Conservation (phyloP, 1,140 invertebrate species). For the Cydia pomonella region DNA sequence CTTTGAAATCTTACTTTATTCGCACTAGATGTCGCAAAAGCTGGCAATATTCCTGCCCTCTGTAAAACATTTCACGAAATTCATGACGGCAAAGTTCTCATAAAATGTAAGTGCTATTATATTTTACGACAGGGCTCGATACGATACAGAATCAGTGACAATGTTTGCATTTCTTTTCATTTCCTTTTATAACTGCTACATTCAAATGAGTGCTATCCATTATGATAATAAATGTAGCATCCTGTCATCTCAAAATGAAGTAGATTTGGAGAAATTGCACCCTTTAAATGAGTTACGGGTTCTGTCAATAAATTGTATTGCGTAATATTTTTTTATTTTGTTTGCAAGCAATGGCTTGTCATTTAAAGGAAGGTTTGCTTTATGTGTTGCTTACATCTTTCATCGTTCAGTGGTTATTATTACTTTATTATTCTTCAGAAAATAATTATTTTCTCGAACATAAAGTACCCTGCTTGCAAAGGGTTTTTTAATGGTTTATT, state of each 20-base stretch:
- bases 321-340: not conserved
- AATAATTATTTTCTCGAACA: too few species aligned
- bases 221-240: constrained; percentile 27
- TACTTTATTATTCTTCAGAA: too few species aligned
- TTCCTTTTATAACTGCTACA: constrained; percentile 19
- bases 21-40: not conserved
- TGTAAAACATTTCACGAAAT: not conserved
- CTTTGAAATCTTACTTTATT: not conserved
- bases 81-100: not conserved
- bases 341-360: too few species aligned
- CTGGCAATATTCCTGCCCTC: not conserved
- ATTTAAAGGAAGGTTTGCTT: too few species aligned
- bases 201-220: constrained; percentile 26
- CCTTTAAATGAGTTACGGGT: constrained; percentile 18
- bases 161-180: constrained; percentile 8
- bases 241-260: constrained; percentile 28
- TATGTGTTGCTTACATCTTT: too few species aligned
- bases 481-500: too few species aligned
- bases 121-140: constrained; percentile 13
- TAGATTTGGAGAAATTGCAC: constrained; percentile 4
- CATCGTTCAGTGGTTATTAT: too few species aligned
- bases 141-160: constrained; percentile 15
- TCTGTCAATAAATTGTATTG: constrained; percentile 28
- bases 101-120: constrained; percentile 17
- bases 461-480: too few species aligned